These are phyloP conservation scores for Ophioninae sp. DNA, from an alignment of 2,888 invertebrate genomes.

Conservation along the genomic window DNA sequence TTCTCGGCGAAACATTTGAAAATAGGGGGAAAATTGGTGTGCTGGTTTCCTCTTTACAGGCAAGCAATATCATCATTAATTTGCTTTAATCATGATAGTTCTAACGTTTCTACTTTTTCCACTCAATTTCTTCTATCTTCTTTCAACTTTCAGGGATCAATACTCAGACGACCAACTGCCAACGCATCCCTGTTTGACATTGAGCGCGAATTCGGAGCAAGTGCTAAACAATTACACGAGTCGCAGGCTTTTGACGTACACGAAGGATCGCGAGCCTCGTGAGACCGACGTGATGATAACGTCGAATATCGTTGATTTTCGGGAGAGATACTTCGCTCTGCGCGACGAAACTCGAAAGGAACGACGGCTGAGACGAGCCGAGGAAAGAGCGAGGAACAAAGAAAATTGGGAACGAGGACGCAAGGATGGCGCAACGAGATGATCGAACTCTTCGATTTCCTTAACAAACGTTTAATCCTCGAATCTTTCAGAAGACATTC, in stretches of 20 bases:
- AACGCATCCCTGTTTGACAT: slow-evolving; percentile 88
- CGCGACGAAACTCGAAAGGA: slow-evolving; percentile 87
- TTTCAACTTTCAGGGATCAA: slow-evolving; percentile 83
- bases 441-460: slow-evolving; percentile 59
- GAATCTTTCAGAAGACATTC: slow-evolving; percentile 10
- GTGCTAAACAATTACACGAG: slow-evolving; percentile 90
- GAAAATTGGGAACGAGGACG: slow-evolving; percentile 73
- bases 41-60: slow-evolving; percentile 97
- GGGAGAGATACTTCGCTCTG: slow-evolving; percentile 88
- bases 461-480: slow-evolving; percentile 62
- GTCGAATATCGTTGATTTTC: slow-evolving; percentile 81
- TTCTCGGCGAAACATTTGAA: slow-evolving; percentile 91
- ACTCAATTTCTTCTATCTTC: neutral
- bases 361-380: slow-evolving; percentile 82
- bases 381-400: slow-evolving; percentile 77
- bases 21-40: slow-evolving; percentile 92
- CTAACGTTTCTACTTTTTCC: neutral
- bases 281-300: slow-evolving; percentile 71
- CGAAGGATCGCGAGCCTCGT: slow-evolving; percentile 86
- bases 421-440: slow-evolving; percentile 70
- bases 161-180: slow-evolving; percentile 90
- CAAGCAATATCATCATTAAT: slow-evolving; percentile 73
- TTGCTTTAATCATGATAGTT: too few relatives aligned
- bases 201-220: slow-evolving; percentile 95
- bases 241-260: slow-evolving; percentile 92